Percentiles rank a stretch among this genome's conserved stretches.
Evolutionary conservation across 30 jellyfish, hydroid and myxozoan species (phyloP).

Genomic region (Haliclystus octoradiatus): DNA sequence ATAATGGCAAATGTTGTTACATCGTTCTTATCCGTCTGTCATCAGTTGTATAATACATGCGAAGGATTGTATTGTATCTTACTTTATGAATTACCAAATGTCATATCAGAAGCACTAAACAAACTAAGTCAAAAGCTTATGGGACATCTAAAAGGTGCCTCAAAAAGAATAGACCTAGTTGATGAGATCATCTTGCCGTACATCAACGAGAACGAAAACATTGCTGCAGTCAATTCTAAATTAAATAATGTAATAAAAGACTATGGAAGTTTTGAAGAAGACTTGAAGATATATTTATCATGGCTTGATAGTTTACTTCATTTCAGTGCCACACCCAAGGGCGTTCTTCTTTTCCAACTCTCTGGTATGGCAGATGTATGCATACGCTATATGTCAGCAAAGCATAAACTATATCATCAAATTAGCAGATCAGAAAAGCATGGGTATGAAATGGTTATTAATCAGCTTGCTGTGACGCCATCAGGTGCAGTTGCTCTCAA

Average conservation of each 20-base stretch:
- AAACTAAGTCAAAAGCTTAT: not conserved
- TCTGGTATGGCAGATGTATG: slow-evolving; percentile 60
- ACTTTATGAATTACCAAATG: slow-evolving; percentile 10
- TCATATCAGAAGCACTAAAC: slow-evolving; percentile 20
- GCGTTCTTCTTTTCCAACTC: slow-evolving; percentile 52
- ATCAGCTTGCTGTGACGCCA: slow-evolving; percentile 64
- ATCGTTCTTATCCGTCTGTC: slow-evolving; percentile 55
- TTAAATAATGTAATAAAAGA: not conserved
- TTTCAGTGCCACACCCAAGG: slow-evolving; percentile 78
- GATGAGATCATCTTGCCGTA: not conserved
- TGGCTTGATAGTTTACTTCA: slow-evolving; percentile 43
- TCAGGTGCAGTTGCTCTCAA: slow-evolving; percentile 74
- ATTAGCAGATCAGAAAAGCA: slow-evolving; percentile 63
- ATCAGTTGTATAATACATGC: slow-evolving; percentile 47
- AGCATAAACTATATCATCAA: slow-evolving; percentile 41
- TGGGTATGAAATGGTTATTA: slow-evolving; percentile 59
- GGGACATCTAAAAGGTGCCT: not conserved
- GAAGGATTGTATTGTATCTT: slow-evolving; percentile 37
- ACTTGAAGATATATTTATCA: not conserved
- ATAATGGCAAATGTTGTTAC: slow-evolving; percentile 22
- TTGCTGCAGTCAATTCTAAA: not conserved
- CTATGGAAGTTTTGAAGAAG: not conserved
- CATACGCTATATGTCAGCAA: slow-evolving; percentile 39
- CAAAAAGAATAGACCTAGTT: not conserved
- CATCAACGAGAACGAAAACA: no score